phyloP scores from a whole-genome alignment of 2,888 invertebrate genomes.

The Eristalis tenax region DNA sequence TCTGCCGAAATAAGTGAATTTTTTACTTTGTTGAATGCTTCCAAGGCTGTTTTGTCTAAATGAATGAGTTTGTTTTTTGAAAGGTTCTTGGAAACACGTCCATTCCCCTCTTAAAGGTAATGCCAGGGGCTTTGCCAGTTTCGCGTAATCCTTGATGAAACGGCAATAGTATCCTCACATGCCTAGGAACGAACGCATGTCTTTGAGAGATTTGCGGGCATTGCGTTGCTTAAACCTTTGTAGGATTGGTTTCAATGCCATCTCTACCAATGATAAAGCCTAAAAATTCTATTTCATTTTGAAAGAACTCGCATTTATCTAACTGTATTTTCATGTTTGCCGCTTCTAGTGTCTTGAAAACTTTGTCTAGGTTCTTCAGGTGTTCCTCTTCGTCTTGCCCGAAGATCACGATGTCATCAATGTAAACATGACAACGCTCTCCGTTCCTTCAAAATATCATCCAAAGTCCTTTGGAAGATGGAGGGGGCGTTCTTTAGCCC shows the following conservation, averaged over 20 bases:
- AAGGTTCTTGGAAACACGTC: constrained; percentile 11
- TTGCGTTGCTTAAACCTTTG: constrained; percentile 49
- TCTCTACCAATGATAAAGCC: constrained; percentile 73
- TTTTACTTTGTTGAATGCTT: no score
- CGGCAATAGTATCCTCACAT: no score
- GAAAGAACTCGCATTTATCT: constrained; percentile 74
- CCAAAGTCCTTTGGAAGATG: constrained; percentile 28
- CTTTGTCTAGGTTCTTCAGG: constrained; percentile 73
- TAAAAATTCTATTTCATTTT: constrained; percentile 74
- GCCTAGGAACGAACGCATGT: no score
- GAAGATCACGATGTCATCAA: constrained; percentile 36
- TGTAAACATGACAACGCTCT: no score
- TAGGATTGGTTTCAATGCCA: constrained; percentile 52
- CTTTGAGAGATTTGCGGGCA: neutral
- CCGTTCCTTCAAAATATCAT: constrained; percentile 21
- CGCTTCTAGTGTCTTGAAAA: constrained; percentile 2
- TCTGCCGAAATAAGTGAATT: no score
- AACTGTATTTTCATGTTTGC: constrained; percentile 63
- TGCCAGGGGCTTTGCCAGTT: constrained; percentile 25
- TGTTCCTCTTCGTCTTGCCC: constrained; percentile 37
- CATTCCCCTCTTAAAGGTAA: no score
- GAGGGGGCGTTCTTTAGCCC: constrained; percentile 40
- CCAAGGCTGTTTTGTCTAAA: neutral
- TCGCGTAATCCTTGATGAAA: neutral
- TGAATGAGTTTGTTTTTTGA: constrained; percentile 15